Evolutionary conservation across 2,888 invertebrate genomes (phyloP), one percentile per base, ranked within the genome.

Genomic region (Dryomyza anilis): DNA sequence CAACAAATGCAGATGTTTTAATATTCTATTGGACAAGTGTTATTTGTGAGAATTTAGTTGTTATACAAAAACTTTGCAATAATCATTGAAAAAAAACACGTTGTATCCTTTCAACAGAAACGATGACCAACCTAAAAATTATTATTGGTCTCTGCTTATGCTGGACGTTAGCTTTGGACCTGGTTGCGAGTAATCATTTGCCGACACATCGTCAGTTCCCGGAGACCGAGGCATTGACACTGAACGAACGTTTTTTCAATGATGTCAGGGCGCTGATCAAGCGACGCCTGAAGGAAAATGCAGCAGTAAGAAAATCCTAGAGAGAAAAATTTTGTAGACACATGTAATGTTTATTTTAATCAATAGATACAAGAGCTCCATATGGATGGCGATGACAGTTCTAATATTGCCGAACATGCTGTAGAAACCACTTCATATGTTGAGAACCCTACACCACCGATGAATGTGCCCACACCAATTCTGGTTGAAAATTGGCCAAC

Each of bases 401-500:
- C 45, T 33, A 55, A 39, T 14, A n/a, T 19, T 3, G 43, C 50
- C 29, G 23, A 61, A 56, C 29, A 60, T 10, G 25, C n/a, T 53
- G 64, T 12, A n/a, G 25, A 14, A 12, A 19, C 33, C 33, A n/a
- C n/a, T n/a, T n/a, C n/a, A n/a, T n/a, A n/a, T n/a, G 33, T 0
- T 30, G 39, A 39, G 56, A 21, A 19, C 14, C 70, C 71, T 16
- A 69, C 72, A 21, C 70, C 73, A 14, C 67, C 73, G 1, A 66
- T 72, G 29, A 78, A 74, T 69, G 76, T 86, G 3, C 80, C 87
- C 50, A 86, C 88, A 74, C 90, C 90, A 2, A 87, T 87, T 75
- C 87, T 88, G 71, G 88, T 90, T 2, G 86, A 87, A 75, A 86
- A 87, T 65, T 89, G 89, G 89, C 89, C 89, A 10, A 84, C 85